A percentile compares a stretch with the other conserved stretches of the same genome.
Evolutionary conservation across 2,113 vertebrate genomes (phyloP).

Genomic region (Tupaia chinensis): DNA sequence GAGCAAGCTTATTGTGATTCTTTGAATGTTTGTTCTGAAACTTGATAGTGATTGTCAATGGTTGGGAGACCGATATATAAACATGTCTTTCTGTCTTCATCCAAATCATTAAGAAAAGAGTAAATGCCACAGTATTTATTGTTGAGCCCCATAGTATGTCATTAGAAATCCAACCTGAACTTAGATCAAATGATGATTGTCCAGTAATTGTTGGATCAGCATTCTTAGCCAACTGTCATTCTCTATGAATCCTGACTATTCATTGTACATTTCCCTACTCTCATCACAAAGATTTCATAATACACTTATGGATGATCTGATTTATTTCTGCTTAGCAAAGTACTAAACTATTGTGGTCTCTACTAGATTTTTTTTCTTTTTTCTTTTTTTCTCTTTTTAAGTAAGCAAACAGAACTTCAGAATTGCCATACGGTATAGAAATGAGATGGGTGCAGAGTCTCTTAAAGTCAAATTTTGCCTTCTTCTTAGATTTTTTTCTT

Average conservation of each 20-base stretch:
- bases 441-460: background rate
- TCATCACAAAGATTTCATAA: background rate
- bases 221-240: background rate
- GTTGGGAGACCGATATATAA: background rate
- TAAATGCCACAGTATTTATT: background rate
- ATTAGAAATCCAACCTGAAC: background rate
- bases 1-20: background rate
- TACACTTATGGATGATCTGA: background rate
- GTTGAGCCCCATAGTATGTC: background rate
- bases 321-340: conserved; percentile 11
- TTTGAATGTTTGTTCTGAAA: background rate
- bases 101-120: background rate
- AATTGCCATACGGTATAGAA: background rate
- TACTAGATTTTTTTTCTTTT: background rate
- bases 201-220: background rate
- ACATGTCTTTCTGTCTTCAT: background rate
- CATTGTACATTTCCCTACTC: background rate
- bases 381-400: conserved; percentile 15
- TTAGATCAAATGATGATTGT: background rate
- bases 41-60: background rate
- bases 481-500: background rate
- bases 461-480: background rate
- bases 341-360: background rate
- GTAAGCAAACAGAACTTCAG: background rate
- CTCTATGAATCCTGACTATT: background rate